Base-by-base conservation (phyloP, 2,113 vertebrate genomes). In the Sylvilagus bachmani region DNA sequence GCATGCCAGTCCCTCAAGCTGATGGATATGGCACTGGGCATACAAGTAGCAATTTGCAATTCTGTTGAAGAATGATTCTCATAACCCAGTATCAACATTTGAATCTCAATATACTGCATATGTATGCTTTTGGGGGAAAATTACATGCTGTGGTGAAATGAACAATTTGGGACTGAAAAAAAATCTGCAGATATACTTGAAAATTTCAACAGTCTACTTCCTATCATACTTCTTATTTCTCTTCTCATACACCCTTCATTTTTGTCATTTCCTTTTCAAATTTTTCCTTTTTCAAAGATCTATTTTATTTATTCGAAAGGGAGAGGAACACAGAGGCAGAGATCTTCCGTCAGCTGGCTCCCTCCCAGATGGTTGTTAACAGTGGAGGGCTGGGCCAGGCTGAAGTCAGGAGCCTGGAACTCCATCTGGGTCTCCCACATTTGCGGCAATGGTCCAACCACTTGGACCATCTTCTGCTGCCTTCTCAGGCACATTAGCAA, bases 1-100 rank as follows among this genome's bases (percentile, higher is more conserved):
- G 24, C 29, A 78, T 89, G 21, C 69, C 27, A 84, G 55, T 86
- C 61, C n/a, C 71, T 49, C 55, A 61, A 89, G 90, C 58, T 64
- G 24, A 73, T 66, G 51, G 44, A 53, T 9, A 61, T 25, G 78
- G 58, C 5, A 78, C n/a, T 5, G 9, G 44, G 51, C 10, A 82
- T 24, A 75, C 6, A 79, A 70, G 70, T n/a, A 93, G 75, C 62
- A 86, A 92, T 33, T 53, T 89, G 64, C 82, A 89, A 75, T 91
- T 89, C 73, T 66, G 64, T 38, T 92, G 78, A 95, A 67, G 67
- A 94, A 89, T 81, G 78, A 92, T 36, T 81, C 79, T 94, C 44
- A 49, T 62, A 67, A 93, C 70, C 67, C 73, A 86, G 13, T 21
- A 93, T n/a, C 58, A 79, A 79, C 58, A 96, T 36, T 58, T 64